phyloP scores from a whole-genome alignment of 2,888 invertebrate genomes.

The Mesorhabditis sp. region DNA sequence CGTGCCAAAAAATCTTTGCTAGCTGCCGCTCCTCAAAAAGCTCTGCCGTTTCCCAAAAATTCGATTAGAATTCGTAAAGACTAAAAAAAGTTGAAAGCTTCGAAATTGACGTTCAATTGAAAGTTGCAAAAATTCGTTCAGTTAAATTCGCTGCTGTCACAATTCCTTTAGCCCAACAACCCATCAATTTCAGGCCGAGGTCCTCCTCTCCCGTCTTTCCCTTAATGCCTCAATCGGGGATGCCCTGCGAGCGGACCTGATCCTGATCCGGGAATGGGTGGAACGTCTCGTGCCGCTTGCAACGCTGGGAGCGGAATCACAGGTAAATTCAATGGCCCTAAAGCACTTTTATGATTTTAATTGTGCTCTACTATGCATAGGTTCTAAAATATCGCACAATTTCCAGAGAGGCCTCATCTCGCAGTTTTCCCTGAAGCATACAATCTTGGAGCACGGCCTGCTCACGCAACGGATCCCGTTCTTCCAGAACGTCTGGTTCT shows the following conservation, averaged over 20 bases:
- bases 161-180: conserved; percentile 17
- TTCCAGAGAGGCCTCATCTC: conserved; percentile 24
- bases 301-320: neutral
- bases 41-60: no score
- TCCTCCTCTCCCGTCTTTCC: conserved; percentile 9
- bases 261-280: conserved; percentile 25
- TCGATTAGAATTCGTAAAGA: no score
- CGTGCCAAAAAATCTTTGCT: no score
- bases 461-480: conserved; percentile 27
- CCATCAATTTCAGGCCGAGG: conserved; percentile 11
- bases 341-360: neutral
- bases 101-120: no score
- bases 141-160: no score
- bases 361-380: neutral
- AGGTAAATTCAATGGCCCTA: neutral
- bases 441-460: conserved; percentile 28
- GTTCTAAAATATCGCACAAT: neutral
- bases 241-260: conserved; percentile 23
- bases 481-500: conserved; percentile 26
- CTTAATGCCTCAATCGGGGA: conserved; percentile 24
- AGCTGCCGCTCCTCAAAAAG: no score
- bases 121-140: no score
- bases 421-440: conserved; percentile 29
- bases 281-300: conserved; percentile 4
- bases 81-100: no score